Conservation (phyloP, 2,888 invertebrate species). For the Acronicta psi region DNA sequence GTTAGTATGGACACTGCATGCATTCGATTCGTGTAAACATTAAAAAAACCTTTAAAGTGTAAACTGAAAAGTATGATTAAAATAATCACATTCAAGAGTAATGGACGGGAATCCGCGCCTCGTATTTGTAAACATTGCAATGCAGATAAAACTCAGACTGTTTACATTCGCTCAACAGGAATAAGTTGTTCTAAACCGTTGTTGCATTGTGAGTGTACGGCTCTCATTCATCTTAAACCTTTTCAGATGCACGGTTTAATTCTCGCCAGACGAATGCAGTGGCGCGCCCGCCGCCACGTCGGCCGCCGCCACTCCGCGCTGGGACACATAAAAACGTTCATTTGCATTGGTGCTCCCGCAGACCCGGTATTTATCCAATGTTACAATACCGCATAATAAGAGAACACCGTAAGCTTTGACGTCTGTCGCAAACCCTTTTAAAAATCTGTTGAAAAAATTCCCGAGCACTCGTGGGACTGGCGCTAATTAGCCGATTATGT, state of each 20-base stretch:
- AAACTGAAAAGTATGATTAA: conserved; percentile 20
- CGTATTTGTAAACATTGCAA: conserved; percentile 63
- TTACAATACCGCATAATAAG: conserved; percentile 80
- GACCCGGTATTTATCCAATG: conserved; percentile 81
- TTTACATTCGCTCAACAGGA: conserved; percentile 77
- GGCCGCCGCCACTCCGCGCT: conserved; percentile 49
- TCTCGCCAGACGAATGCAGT: conserved; percentile 78
- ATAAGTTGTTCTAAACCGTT: conserved; percentile 84
- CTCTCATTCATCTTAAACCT: conserved; percentile 85
- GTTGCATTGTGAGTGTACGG: conserved; percentile 80
- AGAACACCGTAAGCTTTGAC: conserved; percentile 74
- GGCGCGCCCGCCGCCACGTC: conserved; percentile 58
- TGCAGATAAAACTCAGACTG: conserved; percentile 77
- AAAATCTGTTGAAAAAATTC: conserved; percentile 73
- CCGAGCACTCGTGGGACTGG: conserved; percentile 63
- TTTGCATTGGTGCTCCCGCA: conserved; percentile 81
- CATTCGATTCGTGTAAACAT: conserved; percentile 5
- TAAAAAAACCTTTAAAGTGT: conserved; percentile 7
- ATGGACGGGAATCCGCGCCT: conserved; percentile 48
- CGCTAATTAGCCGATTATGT: conserved; percentile 72
- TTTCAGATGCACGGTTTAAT: conserved; percentile 83
- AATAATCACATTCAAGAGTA: conserved; percentile 47
- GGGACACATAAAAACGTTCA: conserved; percentile 82
- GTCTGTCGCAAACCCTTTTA: conserved; percentile 73
- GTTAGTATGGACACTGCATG: conserved; percentile 42